Evolutionary conservation across 2,888 invertebrate species (phyloP), one percentile per base, ranked within the genome.

Genomic region (Lasioglossum oenotherae): DNA sequence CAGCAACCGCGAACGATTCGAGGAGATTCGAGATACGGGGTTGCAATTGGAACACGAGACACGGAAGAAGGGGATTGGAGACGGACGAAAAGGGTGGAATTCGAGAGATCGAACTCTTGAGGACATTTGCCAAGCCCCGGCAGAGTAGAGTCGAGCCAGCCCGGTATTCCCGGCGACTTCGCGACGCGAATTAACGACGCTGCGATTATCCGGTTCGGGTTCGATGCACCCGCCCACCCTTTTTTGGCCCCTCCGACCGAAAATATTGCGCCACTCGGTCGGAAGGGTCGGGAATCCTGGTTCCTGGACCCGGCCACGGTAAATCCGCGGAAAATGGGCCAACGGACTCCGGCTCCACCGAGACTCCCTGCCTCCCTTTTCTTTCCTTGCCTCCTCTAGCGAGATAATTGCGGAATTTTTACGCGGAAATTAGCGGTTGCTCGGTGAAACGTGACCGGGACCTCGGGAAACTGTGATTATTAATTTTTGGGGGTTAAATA

Each of bases 141-240:
- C 79, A 35, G 78, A 57, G 64, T 3, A 53, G 23, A n/a, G n/a
- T 53, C 77, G 81, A 69, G 38, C 35, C 74, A 46, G 81, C 72
- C 60, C 76, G 23, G 57, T 27, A 71, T 74, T 67, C 44, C 35
- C 31, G 67, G 75, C 78, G 81, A 85, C 80, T 77, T 80, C 72
- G 74, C 78, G 72, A 78, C 73, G 67, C 44, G 85, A 88, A 88
- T 89, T 85, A 87, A 87, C 73, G 75, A 85, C 81, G 83, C 64
- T 46, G 79, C 80, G 79, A 82, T 80, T 71, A 49, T 67, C 31
- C 44, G 35, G 49, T 46, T 38, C 67, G 64, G 46, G 78, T 78
- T 57, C 82, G 82, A 64, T 77, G 81, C 76, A 46, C 81, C 76
- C 72, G 31, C 64, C 31, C 19, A 2, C 31, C 69, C 35, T 31